These are phyloP conservation scores for Amorpha juglandis DNA, from an alignment of 2,888 invertebrate genomes.

Conservation along the genomic window DNA sequence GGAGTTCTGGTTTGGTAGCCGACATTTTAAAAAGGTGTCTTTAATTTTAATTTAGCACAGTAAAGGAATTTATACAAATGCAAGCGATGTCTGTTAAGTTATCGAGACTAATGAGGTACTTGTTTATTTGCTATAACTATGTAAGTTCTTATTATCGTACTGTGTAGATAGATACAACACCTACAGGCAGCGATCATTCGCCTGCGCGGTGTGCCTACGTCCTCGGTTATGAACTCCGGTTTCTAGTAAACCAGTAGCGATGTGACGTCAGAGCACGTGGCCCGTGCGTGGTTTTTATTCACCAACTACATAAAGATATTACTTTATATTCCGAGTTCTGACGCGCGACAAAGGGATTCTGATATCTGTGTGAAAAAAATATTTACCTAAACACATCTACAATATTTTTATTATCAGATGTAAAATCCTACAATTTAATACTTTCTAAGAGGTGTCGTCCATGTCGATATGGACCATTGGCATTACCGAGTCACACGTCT, in stretches of 20 bases:
- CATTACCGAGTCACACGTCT: too few relatives aligned
- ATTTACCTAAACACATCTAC: too few relatives aligned
- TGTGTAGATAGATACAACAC: slow-evolving; percentile 15
- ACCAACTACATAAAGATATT: slow-evolving; percentile 5
- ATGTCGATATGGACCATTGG: too few relatives aligned
- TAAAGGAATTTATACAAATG: neutral
- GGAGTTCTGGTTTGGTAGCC: slow-evolving; percentile 66
- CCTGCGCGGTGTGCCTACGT: slow-evolving; percentile 43
- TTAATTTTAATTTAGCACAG: neutral
- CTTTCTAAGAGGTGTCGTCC: too few relatives aligned
- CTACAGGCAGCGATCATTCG: slow-evolving; percentile 51
- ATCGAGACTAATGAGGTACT: slow-evolving; percentile 23
- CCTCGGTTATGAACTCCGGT: slow-evolving; percentile 53
- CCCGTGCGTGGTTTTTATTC: slow-evolving; percentile 36
- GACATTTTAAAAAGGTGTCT: slow-evolving; percentile 55
- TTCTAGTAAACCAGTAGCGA: slow-evolving; percentile 41
- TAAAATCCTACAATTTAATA: too few relatives aligned
- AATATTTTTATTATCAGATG: too few relatives aligned
- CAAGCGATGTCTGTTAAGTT: slow-evolving; percentile 3
- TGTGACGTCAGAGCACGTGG: slow-evolving; percentile 41
- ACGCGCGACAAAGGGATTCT: too few relatives aligned
- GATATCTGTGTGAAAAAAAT: too few relatives aligned
- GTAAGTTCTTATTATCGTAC: slow-evolving; percentile 25
- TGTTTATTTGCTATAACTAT: slow-evolving; percentile 3
- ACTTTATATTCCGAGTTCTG: too few relatives aligned